Base-by-base conservation (phyloP, 2,888 invertebrate genomes). In the Ptychoptera contaminata region DNA sequence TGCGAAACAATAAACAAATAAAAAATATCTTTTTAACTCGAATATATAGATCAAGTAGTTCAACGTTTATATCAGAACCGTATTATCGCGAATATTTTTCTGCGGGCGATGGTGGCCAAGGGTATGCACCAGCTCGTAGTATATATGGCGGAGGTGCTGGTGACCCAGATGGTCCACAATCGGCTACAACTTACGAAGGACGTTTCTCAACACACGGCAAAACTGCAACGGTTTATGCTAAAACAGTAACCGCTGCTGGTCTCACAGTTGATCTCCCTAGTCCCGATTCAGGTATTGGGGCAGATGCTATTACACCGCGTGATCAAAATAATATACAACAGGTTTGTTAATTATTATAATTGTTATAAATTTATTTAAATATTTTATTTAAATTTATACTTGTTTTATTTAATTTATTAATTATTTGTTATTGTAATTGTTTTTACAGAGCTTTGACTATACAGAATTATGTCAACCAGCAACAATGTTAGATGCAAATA, bases 231-330 rank as follows among this genome's bases (percentile, higher is more conserved):
- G 56, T 65, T 32, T 65, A 66, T 50, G 59, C 65, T 37, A 66
- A 66, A 57, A 57, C 65, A 44, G 61, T 85, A 59, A 77, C 78
- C 53, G 79, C 79, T 47, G 80, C 80, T 51, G 87, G 86, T 37
- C 77, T 91, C 54, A 88, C 90, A 43, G 91, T 91, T 60, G 93
- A 93, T 69, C 76, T 94, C 61, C 92, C 93, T 29, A 91, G 91
- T 55, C 91, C 92, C 29, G 94, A 94, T 71, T 88, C 88, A 61
- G 94, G 94, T 51, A 93, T 94, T 60, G 93, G 93, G 51, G 86
- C 90, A 35, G 88, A 91, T 61, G 86, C 90, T 54, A 87, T 90
- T 63, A 91, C 91, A 48, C 90, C 91, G 51, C 72, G 87, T 58
- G 87, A 87, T 68, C 87, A 88, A 70, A 82, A 84, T 61, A 79